Evolutionary conservation across 2,888 invertebrate genomes (phyloP).

Genomic region (Mystacides longicornis): DNA sequence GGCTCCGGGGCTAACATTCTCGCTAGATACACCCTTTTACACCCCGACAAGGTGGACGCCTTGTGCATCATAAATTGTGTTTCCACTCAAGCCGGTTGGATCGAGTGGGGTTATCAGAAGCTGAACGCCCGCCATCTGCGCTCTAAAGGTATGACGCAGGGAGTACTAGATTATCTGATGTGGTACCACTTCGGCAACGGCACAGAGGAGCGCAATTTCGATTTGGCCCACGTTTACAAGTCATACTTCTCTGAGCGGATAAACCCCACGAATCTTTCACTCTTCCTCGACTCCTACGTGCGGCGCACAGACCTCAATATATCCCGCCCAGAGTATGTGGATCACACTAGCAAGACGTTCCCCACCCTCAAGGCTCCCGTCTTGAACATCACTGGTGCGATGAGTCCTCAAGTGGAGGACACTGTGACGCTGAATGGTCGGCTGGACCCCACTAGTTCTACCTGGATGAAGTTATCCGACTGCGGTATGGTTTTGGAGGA

Average conservation of each 20-base stretch:
- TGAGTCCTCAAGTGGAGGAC: constrained; percentile 95
- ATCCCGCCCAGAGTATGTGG: constrained; percentile 40
- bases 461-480: constrained; percentile 98
- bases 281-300: constrained; percentile 91
- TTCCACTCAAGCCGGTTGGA: constrained; percentile 93
- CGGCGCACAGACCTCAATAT: constrained; percentile 87
- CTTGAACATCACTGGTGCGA: constrained; percentile 87
- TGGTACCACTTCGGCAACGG: constrained; percentile 98
- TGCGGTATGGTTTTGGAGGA: constrained; percentile 98
- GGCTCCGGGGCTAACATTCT: constrained; percentile 97
- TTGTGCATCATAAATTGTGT: constrained; percentile 90
- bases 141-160: constrained; percentile 87
- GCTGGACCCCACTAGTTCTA: constrained; percentile 90
- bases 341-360: constrained; percentile 29
- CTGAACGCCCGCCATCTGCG: constrained; percentile 82
- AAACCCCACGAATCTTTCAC: constrained; percentile 89
- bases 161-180: constrained; percentile 93
- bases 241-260: constrained; percentile 87
- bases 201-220: constrained; percentile 88
- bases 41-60: constrained; percentile 85
- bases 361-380: constrained; percentile 73
- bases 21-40: constrained; percentile 78
- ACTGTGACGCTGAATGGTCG: constrained; percentile 94
- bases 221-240: constrained; percentile 87
- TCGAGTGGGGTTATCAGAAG: constrained; percentile 99